These are phyloP conservation scores for Baryphthengus martii DNA, from an alignment of 2,113 vertebrate species.

Conservation along the genomic window DNA sequence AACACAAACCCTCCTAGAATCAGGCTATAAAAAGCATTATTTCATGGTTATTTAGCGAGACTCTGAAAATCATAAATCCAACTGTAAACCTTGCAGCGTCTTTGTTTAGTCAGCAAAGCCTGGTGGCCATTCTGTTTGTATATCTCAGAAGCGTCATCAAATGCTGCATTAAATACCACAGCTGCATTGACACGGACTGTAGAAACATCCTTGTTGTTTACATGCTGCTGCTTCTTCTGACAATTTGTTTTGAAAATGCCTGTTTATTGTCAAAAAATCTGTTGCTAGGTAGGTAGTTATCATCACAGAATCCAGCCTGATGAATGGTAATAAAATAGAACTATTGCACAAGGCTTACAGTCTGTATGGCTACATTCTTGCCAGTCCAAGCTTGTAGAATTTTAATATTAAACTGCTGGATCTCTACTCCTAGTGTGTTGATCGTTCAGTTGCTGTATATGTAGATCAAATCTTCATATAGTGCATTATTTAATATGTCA, in stretches of 20 bases:
- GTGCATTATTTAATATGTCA: background rate
- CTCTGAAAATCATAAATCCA: fast-evolving
- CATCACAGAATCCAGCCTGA: background rate
- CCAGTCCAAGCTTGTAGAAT: background rate
- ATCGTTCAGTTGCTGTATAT: background rate
- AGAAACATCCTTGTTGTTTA: background rate
- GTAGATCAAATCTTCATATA: background rate
- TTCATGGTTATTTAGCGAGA: fast-evolving
- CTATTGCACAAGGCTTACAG: background rate
- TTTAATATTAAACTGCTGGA: background rate
- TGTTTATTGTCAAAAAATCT: background rate
- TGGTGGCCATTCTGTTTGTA: background rate
- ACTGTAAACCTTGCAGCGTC: background rate
- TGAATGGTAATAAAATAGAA: background rate
- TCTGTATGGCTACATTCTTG: background rate
- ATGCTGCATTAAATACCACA: background rate
- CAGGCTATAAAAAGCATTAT: background rate
- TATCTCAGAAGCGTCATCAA: background rate
- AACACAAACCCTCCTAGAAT: background rate
- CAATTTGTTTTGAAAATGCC: fast-evolving
- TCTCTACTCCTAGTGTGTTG: fast-evolving
- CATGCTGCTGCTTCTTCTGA: too few species aligned
- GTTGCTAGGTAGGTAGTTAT: background rate
- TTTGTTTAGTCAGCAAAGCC: background rate
- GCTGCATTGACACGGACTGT: fast-evolving